Evolutionary conservation across 2,113 vertebrate species (phyloP).

Genomic region (Malurus cyaneus): DNA sequence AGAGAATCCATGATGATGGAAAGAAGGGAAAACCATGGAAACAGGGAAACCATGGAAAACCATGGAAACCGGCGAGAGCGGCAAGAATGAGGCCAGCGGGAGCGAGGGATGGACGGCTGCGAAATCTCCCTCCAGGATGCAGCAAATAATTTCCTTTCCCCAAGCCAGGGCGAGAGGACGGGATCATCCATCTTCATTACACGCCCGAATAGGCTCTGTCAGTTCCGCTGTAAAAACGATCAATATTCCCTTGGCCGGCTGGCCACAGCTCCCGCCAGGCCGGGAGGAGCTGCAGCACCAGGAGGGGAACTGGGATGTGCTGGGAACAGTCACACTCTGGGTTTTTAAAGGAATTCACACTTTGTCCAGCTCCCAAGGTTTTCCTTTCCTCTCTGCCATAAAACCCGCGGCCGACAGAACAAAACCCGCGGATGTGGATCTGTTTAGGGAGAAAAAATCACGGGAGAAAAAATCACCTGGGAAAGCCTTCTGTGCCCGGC

Average conservation of each 20-base stretch:
- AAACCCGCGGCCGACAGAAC: neutral
- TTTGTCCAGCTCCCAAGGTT: neutral
- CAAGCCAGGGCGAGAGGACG: constrained; percentile 1
- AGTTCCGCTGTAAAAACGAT: constrained; percentile 66
- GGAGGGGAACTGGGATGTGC: neutral
- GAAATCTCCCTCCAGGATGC: constrained; percentile 17
- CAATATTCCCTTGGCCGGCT: constrained; percentile 61
- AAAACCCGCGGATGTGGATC: neutral
- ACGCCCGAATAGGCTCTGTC: constrained; percentile 57
- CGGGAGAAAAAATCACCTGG: neutral
- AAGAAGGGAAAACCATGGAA: neutral
- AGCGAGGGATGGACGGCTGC: fast-evolving
- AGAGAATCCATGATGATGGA: neutral
- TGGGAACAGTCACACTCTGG: fast-evolving
- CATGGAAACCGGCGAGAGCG: fast-evolving
- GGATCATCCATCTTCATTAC: constrained; percentile 78
- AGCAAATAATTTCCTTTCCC: constrained; percentile 15
- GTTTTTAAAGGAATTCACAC: fast-evolving
- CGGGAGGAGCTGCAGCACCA: neutral
- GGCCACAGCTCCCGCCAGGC: neutral
- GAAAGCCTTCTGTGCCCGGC: neutral
- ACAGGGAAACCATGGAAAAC: too few relatives aligned
- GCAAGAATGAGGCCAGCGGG: neutral
- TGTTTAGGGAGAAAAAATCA: neutral
- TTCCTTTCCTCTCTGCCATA: neutral